Conservation (phyloP, 2,797 vertebrate genomes). For the Lagocephalus sceleratus region DNA sequence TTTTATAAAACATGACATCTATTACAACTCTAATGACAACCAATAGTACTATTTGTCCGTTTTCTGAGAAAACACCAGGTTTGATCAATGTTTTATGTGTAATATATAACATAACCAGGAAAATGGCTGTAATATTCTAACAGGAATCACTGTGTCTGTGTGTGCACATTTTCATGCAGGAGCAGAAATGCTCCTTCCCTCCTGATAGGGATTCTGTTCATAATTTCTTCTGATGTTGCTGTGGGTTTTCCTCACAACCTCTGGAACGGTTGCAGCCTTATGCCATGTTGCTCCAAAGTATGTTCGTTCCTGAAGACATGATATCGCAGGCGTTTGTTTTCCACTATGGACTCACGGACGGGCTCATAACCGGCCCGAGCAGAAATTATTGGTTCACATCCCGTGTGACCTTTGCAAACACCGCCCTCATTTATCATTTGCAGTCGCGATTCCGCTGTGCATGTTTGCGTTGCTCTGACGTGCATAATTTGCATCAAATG, state of each 20-base stretch:
- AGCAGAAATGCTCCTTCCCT: background rate
- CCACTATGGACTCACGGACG: slow-evolving; percentile 46
- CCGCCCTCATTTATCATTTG: slow-evolving; percentile 50
- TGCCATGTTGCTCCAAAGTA: background rate
- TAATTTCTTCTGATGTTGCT: slow-evolving; percentile 19
- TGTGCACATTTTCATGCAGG: background rate
- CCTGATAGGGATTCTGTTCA: background rate
- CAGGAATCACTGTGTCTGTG: slow-evolving; percentile 8
- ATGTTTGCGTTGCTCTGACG: slow-evolving; percentile 35
- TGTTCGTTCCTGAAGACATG: background rate
- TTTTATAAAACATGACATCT: too few relatives aligned
- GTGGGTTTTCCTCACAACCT: slow-evolving; percentile 25
- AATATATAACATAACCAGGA: slow-evolving; percentile 30
- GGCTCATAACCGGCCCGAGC: slow-evolving; percentile 41
- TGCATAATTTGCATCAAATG: slow-evolving; percentile 39
- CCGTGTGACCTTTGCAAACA: slow-evolving; percentile 53
- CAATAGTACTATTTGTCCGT: background rate
- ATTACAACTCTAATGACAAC: too few relatives aligned
- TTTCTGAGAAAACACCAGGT: slow-evolving; percentile 29
- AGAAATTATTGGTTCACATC: slow-evolving; percentile 58
- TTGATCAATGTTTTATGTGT: slow-evolving; percentile 46
- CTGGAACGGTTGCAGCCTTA: slow-evolving; percentile 4
- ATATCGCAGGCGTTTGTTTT: slow-evolving; percentile 7
- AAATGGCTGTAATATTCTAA: slow-evolving; percentile 41
- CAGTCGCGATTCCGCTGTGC: slow-evolving; percentile 35